These are phyloP conservation scores for Drosophila elegans DNA, from an alignment of 1,140 invertebrate species.

Conservation along the genomic window DNA sequence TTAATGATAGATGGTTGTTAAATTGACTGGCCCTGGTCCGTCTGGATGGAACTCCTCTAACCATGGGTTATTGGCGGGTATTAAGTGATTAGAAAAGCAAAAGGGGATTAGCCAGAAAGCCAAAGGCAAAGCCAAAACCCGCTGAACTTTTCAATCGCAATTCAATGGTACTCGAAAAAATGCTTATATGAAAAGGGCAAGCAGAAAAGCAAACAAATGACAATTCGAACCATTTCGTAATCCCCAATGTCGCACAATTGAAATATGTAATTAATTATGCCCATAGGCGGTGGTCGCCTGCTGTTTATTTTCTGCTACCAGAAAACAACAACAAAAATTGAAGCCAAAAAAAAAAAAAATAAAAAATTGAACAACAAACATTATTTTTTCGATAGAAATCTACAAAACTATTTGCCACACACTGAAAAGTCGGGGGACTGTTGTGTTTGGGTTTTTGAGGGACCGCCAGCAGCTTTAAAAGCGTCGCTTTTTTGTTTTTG, in stretches of 20 bases:
- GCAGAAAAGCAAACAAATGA: conserved; percentile 27
- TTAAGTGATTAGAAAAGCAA: conserved; percentile 67
- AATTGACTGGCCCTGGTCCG: conserved; percentile 51
- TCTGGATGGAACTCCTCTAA: conserved; percentile 40
- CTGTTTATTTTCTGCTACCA: conserved; percentile 73
- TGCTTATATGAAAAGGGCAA: conserved; percentile 30
- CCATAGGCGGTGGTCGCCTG: conserved; percentile 63
- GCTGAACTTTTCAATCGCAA: conserved; percentile 29
- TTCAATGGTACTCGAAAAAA: conserved; percentile 23
- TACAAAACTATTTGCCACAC: conserved; percentile 78
- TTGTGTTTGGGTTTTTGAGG: conserved; percentile 11
- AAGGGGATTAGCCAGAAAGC: conserved; percentile 26
- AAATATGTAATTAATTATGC: conserved; percentile 79
- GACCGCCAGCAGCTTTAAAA: conserved; percentile 45
- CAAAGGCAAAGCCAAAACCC: neutral
- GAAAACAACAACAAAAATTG: conserved; percentile 42
- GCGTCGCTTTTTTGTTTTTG: conserved; percentile 55
- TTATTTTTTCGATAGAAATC: conserved; percentile 64
- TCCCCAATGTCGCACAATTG: conserved; percentile 74
- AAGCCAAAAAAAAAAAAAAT: conserved; percentile 6
- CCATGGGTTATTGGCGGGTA: conserved; percentile 52
- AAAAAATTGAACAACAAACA: conserved; percentile 25
- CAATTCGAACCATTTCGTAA: conserved; percentile 64
- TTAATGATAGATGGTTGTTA: conserved; percentile 80
- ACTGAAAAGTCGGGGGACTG: conserved; percentile 15